Percentiles rank a stretch among this genome's conserved stretches.
These are phyloP conservation scores for Pampusana beccarii DNA, from an alignment of 2,113 vertebrate species.

Conservation along the genomic window DNA sequence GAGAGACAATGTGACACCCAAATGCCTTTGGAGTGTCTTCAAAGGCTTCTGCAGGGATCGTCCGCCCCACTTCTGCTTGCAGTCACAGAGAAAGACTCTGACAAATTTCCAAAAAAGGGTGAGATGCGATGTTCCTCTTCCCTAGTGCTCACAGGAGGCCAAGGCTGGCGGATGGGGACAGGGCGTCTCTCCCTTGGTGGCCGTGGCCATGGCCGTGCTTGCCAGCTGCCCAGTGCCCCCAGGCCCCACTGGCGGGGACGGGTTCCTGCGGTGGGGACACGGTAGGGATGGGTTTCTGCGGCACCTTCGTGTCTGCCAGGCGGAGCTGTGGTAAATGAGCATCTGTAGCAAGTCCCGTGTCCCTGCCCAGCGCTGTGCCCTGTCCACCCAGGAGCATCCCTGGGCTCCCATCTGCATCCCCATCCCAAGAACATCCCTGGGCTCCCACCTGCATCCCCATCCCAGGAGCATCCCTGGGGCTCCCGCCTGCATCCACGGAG, in stretches of 20 bases:
- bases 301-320: neutral
- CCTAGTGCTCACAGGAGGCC: neutral
- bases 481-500: fast-evolving
- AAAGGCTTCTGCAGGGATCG: neutral
- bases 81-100: neutral
- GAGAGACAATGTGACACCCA: neutral
- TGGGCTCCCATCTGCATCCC: too few species aligned
- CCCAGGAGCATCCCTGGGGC: neutral
- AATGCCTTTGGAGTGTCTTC: neutral
- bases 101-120: fast-evolving
- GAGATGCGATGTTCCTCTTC: neutral
- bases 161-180: neutral
- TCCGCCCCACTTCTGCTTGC: fast-evolving
- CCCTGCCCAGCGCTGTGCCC: neutral
- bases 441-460: neutral
- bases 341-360: fast-evolving
- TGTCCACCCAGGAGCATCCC: too few species aligned
- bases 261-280: neutral
- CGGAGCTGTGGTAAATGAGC: fast-evolving
- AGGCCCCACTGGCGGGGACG: neutral
- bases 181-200: fast-evolving
- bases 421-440: too few species aligned
- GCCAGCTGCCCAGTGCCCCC: too few species aligned
- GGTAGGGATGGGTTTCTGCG: too few species aligned
- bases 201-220: fast-evolving